These are phyloP conservation scores for Moxostoma hubbsi DNA, from an alignment of 2,797 vertebrate species.

Conservation along the genomic window DNA sequence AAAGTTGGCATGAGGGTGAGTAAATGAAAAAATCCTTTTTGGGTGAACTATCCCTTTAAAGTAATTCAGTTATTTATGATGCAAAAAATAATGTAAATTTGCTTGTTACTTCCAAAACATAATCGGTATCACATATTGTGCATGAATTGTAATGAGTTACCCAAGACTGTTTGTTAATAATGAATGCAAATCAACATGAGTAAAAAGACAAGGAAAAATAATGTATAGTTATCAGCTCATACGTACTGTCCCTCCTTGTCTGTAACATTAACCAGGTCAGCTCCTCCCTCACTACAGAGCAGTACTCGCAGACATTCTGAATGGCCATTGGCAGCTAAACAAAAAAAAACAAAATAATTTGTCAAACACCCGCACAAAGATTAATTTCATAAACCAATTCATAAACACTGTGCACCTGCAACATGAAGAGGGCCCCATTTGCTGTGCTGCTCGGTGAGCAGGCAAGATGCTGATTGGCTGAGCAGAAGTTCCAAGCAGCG, in stretches of 20 bases:
- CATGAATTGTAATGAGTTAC: too few relatives aligned
- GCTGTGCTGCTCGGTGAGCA: constrained; percentile 89
- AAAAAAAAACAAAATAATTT: constrained; percentile 1
- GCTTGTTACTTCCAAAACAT: too few relatives aligned
- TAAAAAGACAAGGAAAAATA: background rate
- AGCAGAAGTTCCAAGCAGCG: constrained; percentile 94
- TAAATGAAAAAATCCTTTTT: too few relatives aligned
- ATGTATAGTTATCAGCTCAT: background rate
- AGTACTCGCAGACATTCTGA: constrained; percentile 95
- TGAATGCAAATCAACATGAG: background rate
- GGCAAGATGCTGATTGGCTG: constrained; percentile 90
- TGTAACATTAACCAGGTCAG: constrained; percentile 85
- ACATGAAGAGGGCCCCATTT: constrained; percentile 96
- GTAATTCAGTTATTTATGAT: too few relatives aligned
- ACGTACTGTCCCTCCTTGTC: constrained; percentile 93
- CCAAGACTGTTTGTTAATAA: background rate
- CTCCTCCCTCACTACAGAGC: constrained; percentile 87
- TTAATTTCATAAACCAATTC: background rate
- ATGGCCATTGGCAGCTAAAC: constrained; percentile 89
- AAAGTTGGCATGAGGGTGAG: too few relatives aligned
- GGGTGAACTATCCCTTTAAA: too few relatives aligned
- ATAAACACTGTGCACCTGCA: constrained; percentile 77
- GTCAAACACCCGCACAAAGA: constrained; percentile 1
- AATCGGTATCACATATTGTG: too few relatives aligned
- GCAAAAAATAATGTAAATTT: too few relatives aligned